Base-by-base conservation (phyloP, 2,113 vertebrate genomes). In the Oreochromis aureus region DNA sequence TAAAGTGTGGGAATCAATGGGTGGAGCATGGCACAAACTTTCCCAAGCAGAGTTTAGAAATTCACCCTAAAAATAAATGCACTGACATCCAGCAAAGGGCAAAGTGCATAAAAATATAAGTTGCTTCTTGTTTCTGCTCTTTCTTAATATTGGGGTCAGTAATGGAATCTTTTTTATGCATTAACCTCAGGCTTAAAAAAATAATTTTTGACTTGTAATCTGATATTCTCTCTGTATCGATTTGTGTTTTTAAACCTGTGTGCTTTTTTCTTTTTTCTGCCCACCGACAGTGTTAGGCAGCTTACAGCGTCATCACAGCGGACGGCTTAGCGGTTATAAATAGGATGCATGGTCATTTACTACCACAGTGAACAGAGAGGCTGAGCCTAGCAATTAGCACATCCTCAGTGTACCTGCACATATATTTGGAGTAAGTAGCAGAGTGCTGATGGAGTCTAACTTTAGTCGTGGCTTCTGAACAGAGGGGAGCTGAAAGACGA, bases 321-420 rank as follows among this genome's bases (percentile, higher is more conserved):
- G 86, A 54, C 63, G 61, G 96, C 92, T 97, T 96, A 96, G 89
- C 18, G 27, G 93, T 92, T 96, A 96, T 95, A 96, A 96, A 96
- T 97, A 97, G 96, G 91, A 89, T 87, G 80, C 89, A 24, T 91
- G 84, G 89, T 94, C 94, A 94, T 94, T 95, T 95, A 95, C 95
- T 85, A 93, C 91, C 90, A 93, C 89, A 85, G 89, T 89, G 91
- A 93, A 86, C 55, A 73, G 76, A 87, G 87, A 87, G 55, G 55
- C 79, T 90, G 91, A 86, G 83, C 85, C 88, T 5, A 24, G 66
- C 87, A 41, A 55, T 89, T 82, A 90, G 89, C 73, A 63, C 89
- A 89, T 90, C 92, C 86, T 89, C 32, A 51, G 36, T 81, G 39
- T 86, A 90, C 82, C 85, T 69, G 83, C 76, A 69, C 59, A 51